phyloP scores from a whole-genome alignment of 2,888 invertebrate genomes.

The Rhagophthalmus giganteus region DNA sequence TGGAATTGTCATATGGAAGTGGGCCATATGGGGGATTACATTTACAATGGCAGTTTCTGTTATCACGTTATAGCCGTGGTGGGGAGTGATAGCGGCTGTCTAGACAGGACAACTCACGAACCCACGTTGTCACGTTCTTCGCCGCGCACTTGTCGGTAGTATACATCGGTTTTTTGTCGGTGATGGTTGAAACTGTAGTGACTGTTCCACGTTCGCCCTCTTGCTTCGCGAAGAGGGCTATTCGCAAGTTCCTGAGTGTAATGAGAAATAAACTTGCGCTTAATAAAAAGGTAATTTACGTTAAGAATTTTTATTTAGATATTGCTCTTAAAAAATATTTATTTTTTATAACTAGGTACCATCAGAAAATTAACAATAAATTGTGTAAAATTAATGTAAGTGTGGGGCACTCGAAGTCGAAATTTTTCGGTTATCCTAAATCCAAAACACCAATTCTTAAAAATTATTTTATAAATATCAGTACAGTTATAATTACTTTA shows the following conservation, averaged over 20 bases:
- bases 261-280: conserved; percentile 53
- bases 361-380: no score
- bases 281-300: conserved; percentile 54
- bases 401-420: no score
- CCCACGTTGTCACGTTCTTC: conserved; percentile 31
- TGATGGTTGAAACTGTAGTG: conserved; percentile 41
- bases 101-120: conserved; percentile 43
- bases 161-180: conserved; percentile 35
- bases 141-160: conserved; percentile 33
- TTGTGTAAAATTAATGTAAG: no score
- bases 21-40: conserved; percentile 44
- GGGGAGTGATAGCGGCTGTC: conserved; percentile 42
- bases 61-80: conserved; percentile 38
- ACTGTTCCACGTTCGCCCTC: conserved; percentile 32
- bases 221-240: conserved; percentile 46
- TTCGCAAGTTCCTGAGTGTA: conserved; percentile 52
- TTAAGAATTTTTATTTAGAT: conserved; percentile 2
- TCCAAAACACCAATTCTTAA: no score
- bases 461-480: no score
- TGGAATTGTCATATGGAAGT: conserved; percentile 36
- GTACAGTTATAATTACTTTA: no score
- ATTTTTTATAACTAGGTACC: no score
- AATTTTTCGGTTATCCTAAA: no score
- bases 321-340: neutral
- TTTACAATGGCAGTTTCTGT: conserved; percentile 37